Conservation (phyloP, 2,888 invertebrate genomes). For the Harpalus rubripes region DNA sequence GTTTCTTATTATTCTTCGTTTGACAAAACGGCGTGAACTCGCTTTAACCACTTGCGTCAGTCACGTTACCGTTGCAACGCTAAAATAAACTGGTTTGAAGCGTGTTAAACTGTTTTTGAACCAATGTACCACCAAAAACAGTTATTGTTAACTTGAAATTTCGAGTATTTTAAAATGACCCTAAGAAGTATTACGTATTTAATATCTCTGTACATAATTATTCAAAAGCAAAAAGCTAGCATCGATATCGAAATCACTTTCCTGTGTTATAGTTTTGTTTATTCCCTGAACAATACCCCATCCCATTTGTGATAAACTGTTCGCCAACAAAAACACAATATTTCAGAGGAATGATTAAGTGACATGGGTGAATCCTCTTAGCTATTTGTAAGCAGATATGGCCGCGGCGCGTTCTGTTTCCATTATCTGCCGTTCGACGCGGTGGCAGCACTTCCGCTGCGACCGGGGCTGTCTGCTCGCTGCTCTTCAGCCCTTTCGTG, state of each 20-base stretch:
- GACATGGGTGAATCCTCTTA: conserved; percentile 32
- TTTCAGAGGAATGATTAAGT: conserved; percentile 17
- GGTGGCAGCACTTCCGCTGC: conserved; percentile 10
- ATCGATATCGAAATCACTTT: background rate
- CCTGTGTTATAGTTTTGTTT: background rate
- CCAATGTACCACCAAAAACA: no score
- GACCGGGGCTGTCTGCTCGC: background rate
- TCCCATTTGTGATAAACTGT: conserved; percentile 2
- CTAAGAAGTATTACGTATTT: background rate
- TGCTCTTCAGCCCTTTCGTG: background rate
- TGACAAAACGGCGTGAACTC: no score
- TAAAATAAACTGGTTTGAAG: no score
- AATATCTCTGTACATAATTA: background rate
- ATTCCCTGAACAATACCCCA: background rate
- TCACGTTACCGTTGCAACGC: no score
- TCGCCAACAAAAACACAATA: conserved; percentile 15
- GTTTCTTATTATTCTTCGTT: no score
- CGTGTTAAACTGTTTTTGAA: no score
- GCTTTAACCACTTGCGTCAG: no score
- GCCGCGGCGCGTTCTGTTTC: conserved; percentile 29
- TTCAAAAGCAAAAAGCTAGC: background rate
- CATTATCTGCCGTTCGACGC: conserved; percentile 30
- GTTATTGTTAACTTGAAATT: no score
- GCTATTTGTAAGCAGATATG: conserved; percentile 37
- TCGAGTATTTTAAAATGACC: no score